Evolutionary conservation across 2,888 invertebrate species (phyloP), one percentile per base, ranked within the genome.

Genomic region (Agonopterix arenella): DNA sequence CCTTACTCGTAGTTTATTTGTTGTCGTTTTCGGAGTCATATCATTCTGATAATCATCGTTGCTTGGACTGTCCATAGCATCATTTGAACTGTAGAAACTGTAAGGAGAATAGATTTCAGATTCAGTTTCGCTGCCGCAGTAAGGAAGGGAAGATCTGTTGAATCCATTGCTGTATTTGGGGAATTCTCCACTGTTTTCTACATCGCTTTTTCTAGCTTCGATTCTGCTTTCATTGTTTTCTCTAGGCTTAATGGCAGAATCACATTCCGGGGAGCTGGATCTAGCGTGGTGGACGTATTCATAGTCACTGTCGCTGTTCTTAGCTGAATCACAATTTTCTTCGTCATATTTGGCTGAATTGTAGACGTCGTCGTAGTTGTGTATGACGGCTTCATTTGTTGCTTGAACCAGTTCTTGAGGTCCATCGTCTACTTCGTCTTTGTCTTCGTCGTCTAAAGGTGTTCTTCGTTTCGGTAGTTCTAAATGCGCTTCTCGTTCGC

Each of bases 41-140:
- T 88, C 88, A 48, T 78, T 81, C 46, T 81, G 78, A 54, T 86
- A 88, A 55, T 88, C 89, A 49, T 89, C 89, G 48, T 78, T 84
- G 1, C 65, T 73, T 4, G 82, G 72, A 51, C 76, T 77, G 47
- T 90, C 89, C 74, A 88, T 84, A n/a, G 90, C 89, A 62, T 92
- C 92, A 60, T 89, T 90, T 8, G 91, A 90, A 58, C 90, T 90
- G 71, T 92, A 95, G 76, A 95, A 95, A 70, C 94, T 93, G 76
- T 95, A 95, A 1, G 95, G 95, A 8, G 95, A 93, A 68, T 95
- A 95, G 54, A 96, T 94, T 72, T 96, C 96, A 49, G 95, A 95
- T 77, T 96, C 96, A 5, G 92, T 92, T 77, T 96, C 96, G 70
- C 95, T 95, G 54, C 95, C 94, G 72, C 95, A 96, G 76, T 95